Evolutionary conservation across 1,140 invertebrate species (phyloP), one percentile per base, ranked within the genome.

Genomic region (Melipona quadrifasciata): DNA sequence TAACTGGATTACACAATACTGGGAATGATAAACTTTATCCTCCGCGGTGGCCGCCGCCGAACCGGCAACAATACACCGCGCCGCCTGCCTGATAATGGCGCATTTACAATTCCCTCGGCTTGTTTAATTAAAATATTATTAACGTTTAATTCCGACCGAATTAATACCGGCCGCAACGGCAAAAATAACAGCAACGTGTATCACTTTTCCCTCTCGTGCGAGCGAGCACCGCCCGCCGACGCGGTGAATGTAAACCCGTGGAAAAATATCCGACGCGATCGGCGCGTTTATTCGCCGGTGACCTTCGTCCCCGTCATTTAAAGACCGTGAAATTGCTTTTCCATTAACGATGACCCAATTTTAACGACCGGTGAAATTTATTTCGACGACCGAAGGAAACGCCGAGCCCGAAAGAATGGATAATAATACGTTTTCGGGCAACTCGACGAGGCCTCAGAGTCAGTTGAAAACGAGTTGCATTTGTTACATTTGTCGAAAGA

Each of bases 51-150:
- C 31, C 64, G 65, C 21, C 21, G 65, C 12, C 10, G 27, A 70
- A 70, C 39, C 64, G 21, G 34, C n/a, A 53, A 76, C 74, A 76
- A 47, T 61, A 61, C 34, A 11, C 24, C 34, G 0, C 4, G 31
- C 39, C 24, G 17, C 17, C 55, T 14, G 51, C n/a, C 67, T 55
- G 80, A 53, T n/a, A 67, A 82, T 75, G 67, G 39, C 67, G 34
- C 81, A 75, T 78, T 83, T 78, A 71, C 81, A 61, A 61, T 83
- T 70, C 16, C 34, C 34, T 10, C 19, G 11, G 39, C 39, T 55
- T 58, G 34, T 65, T 78, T 78, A 78, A 83, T 68, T 78, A 83
- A 83, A 83, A 83, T 71, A 71, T 78, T 83, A 83, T 83, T 78
- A 57, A 51, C 74, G 53, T 34, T 68, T 70, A 68, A 57, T 78